Base-by-base conservation (phyloP, 2,888 invertebrate genomes). In the Dromius quadrimaculatus region DNA sequence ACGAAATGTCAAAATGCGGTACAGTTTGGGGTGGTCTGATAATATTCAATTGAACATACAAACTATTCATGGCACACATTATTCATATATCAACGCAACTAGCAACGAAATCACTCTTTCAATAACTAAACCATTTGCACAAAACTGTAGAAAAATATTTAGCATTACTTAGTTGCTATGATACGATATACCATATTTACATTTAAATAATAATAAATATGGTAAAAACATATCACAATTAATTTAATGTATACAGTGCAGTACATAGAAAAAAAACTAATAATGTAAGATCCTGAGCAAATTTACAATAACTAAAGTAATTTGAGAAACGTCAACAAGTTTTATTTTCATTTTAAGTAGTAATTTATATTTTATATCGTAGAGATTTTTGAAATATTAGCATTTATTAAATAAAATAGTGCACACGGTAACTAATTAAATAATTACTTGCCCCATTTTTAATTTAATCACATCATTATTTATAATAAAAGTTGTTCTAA, bases 1-100 rank as follows among this genome's bases (percentile, higher is more conserved):
- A 19, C 45, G 68, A 68, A 68, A 57, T 68, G 68, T 57, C 57
- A 59, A 59, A 50, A 54, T 23, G 4, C 38, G 54, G 50, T 17
- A 64, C 32, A 20, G 41, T 74, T 74, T 74, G 76, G 78, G 76
- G 80, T 78, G 76, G 76, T 76, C 77, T 28, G 47, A 13, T 47
- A 74, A 71, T 61, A 69, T 71, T 72, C 71, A 73, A 72, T 74
- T 69, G 73, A 78, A 79, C 79, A 79, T 76, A 77, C 79, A 80
- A 79, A 75, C 79, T 79, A 79, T 59, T 76, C 80, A 81, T 80
- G 81, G 81, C 81, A 80, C 80, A 78, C 79, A 76, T 78, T 74
- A 74, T 74, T 75, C 76, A 76, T 74, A 78, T 68, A 59, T 59
- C 41, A 68, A 68, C 68, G 59, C 68, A 73, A 75, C 74, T 74